Evolutionary conservation across 1,140 invertebrate species (phyloP).

Genomic region (Calliphora vicina): DNA sequence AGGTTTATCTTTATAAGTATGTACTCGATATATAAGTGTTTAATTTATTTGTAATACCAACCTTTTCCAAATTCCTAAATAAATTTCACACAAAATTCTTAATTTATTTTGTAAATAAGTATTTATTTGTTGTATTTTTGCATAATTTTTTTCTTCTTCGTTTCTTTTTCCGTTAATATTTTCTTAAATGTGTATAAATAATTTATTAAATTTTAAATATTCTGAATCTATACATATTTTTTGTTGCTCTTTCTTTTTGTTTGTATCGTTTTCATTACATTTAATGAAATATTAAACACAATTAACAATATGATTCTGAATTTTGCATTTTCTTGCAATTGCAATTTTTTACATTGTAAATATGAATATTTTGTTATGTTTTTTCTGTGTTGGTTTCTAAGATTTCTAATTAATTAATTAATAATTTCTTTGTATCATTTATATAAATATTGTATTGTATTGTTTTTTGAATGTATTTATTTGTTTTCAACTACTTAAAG

Average conservation of each 20-base stretch:
- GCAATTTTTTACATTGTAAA: background rate
- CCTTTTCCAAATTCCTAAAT: no score
- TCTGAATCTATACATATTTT: background rate
- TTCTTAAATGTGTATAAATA: slow-evolving; percentile 5
- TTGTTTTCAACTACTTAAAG: background rate
- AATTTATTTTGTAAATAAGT: background rate
- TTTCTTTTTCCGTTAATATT: background rate
- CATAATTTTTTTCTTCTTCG: background rate
- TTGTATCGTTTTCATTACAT: no score
- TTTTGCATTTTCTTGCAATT: background rate
- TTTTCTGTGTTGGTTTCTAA: no score
- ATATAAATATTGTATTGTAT: background rate
- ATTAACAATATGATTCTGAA: background rate
- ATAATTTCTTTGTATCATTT: background rate
- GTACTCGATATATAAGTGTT: no score
- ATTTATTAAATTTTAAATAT: background rate
- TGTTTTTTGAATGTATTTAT: background rate
- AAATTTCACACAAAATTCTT: no score
- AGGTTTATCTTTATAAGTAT: no score
- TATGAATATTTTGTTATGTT: no score
- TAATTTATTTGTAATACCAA: no score
- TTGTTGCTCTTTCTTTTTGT: no score
- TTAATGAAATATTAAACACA: background rate
- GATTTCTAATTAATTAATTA: background rate
- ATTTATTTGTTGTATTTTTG: background rate